Base-by-base conservation (phyloP, 2,888 invertebrate species). In the Encarsia formosa region DNA sequence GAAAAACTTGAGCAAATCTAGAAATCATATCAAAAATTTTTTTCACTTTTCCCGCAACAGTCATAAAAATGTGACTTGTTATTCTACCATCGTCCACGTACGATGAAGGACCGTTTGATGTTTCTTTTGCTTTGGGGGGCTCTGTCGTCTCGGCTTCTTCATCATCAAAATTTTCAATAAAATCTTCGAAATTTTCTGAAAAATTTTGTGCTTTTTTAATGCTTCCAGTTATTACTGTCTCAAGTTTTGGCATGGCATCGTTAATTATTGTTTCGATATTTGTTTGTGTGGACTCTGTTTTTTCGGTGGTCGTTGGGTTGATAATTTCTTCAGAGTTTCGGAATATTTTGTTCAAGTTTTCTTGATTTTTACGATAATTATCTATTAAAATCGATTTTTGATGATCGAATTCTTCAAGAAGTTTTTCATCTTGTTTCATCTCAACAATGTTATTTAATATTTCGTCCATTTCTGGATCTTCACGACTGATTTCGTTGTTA, bases 21-120 rank as follows among this genome's bases (percentile, higher is more conserved):
- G 57, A 43, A 29, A 71, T 46, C 18, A 70, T 49, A 18, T 53
- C 40, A 31, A 71, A 70, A 22, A 71, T 61, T 40, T 61, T 68
- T 24, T 62, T 64, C 2, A 66, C 59, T 18, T 60, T 61, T 18
- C 20, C 53, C 11, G 63, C 54, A n/a, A 63, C 59, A 15, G 42
- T 44, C 5, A 49, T 29, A 18, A 69, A 65, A 37, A 59, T 48
- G 13, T 60, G 53, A 0, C 45, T 51, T 18, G 39, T 59, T 2
- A 59, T 31, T 15, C 44, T 54, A n/a, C 39, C 45, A 19, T 56
- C 24, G 11, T 40, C 24, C 13, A 19, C 26, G 11, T 49, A 35
- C 3, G 4, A 15, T 4, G 43, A 39, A 15, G 29, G 37, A 6
- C 5, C 4, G 20, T 38, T 47, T 4, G 43, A 39, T 16, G 29